These are phyloP conservation scores for Phymatocera aterrima DNA, from an alignment of 2,888 invertebrate species.

Conservation along the genomic window DNA sequence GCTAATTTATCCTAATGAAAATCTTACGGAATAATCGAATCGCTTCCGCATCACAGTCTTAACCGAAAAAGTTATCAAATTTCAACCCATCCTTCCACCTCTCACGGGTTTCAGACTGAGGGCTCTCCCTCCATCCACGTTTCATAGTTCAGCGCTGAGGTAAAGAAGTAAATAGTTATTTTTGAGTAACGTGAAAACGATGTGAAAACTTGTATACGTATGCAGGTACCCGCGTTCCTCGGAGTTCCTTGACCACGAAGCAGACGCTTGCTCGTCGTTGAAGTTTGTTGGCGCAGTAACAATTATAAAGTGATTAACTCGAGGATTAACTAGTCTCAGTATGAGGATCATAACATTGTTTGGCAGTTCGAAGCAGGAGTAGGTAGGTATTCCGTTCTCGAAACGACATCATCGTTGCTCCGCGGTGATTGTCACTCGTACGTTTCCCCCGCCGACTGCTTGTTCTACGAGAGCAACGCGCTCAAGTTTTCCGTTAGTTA, in stretches of 20 bases:
- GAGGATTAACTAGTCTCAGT: background rate
- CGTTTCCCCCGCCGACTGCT: background rate
- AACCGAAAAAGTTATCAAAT: background rate
- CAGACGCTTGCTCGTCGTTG: background rate
- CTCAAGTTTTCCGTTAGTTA: slow-evolving; percentile 25
- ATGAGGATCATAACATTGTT: background rate
- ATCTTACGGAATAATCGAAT: no score
- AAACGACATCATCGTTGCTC: background rate
- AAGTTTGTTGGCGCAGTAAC: background rate
- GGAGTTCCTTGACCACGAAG: background rate
- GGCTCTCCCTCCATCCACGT: no score
- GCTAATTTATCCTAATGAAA: no score
- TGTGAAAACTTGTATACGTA: background rate
- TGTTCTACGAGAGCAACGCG: no score
- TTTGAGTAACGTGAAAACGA: background rate
- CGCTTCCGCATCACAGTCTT: no score
- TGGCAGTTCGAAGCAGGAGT: background rate
- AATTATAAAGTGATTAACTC: slow-evolving; percentile 27
- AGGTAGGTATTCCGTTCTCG: background rate
- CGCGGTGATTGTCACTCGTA: background rate
- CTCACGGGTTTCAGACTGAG: no score
- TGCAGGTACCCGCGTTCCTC: no score
- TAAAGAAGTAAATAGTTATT: background rate
- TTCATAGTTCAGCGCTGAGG: no score
- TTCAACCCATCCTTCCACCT: no score